Evolutionary conservation across 2,113 vertebrate species (phyloP).

Genomic region (Struthidea cinerea): DNA sequence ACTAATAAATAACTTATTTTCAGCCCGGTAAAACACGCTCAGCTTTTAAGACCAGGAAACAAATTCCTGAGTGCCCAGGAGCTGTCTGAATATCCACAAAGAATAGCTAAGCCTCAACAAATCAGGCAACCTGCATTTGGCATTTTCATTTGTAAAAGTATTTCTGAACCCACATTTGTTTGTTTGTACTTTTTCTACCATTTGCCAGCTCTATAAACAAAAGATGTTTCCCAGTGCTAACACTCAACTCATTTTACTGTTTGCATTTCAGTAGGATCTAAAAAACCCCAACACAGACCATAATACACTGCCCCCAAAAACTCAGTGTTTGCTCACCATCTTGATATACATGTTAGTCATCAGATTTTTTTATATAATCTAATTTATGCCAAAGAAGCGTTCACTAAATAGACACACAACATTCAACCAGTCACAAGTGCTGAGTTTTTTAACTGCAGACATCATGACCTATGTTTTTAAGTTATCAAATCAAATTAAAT

Average conservation of each 20-base stretch:
- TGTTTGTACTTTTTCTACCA: slow-evolving; percentile 22
- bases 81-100: not conserved
- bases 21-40: not conserved
- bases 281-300: not conserved
- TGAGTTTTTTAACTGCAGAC: not conserved
- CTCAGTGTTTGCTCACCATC: not conserved
- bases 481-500: not conserved
- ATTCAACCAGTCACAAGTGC: not conserved
- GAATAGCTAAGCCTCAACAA: not conserved
- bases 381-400: not conserved
- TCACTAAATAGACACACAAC: not conserved
- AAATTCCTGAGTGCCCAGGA: not conserved
- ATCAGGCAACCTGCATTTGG: slow-evolving; percentile 2
- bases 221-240: slow-evolving; percentile 21
- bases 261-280: not conserved
- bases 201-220: slow-evolving; percentile 48
- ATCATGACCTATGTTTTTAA: not conserved
- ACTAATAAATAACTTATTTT: not conserved
- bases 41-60: not conserved
- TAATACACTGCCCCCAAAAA: not conserved
- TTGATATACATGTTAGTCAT: not conserved
- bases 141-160: not conserved
- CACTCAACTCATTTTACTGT: not conserved
- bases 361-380: not conserved
- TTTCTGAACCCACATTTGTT: slow-evolving; percentile 25